phyloP scores from a whole-genome alignment of 2,888 invertebrate genomes.

The Mellilla xanthometata region DNA sequence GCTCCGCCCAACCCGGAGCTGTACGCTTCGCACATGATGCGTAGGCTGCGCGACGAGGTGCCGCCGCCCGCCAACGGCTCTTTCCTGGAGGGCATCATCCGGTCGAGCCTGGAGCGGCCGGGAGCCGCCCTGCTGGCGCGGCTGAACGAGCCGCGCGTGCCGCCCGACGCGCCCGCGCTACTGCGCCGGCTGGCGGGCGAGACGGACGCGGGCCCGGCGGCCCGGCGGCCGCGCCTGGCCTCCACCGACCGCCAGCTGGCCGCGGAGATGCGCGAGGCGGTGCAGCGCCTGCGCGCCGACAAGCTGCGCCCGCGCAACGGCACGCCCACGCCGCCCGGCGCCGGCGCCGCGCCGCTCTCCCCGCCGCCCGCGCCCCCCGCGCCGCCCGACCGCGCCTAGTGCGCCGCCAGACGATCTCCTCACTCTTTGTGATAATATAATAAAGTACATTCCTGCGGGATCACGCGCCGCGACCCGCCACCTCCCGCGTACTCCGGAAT shows the following conservation, averaged over 20 bases:
- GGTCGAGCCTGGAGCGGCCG: slow-evolving; percentile 88
- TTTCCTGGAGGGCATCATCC: slow-evolving; percentile 92
- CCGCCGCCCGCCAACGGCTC: slow-evolving; percentile 87
- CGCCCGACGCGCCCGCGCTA: slow-evolving; percentile 82
- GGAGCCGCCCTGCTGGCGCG: slow-evolving; percentile 63
- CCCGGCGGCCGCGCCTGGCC: slow-evolving; percentile 76
- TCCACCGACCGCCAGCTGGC: slow-evolving; percentile 73
- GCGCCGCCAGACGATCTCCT: slow-evolving; percentile 49
- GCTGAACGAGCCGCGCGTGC: slow-evolving; percentile 48
- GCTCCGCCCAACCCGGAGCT: slow-evolving; percentile 84
- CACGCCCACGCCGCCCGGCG: slow-evolving; percentile 60
- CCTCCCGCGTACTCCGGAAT: slow-evolving; percentile 6
- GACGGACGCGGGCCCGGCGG: slow-evolving; percentile 76
- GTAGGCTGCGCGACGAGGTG: slow-evolving; percentile 88
- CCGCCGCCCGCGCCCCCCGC: slow-evolving; percentile 47
- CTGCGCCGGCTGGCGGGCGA: slow-evolving; percentile 89
- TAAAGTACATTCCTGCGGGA: slow-evolving; percentile 74
- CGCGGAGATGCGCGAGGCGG: slow-evolving; percentile 76
- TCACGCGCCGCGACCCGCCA: slow-evolving; percentile 17
- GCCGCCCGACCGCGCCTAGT: slow-evolving; percentile 55
- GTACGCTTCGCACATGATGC: slow-evolving; percentile 91
- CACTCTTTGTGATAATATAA: slow-evolving; percentile 74
- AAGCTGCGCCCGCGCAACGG: slow-evolving; percentile 69
- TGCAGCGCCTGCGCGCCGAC: slow-evolving; percentile 74
- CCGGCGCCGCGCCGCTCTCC: slow-evolving; percentile 36